phyloP scores from a whole-genome alignment of 2,113 vertebrate genomes.

The Neofelis nebulosa region DNA sequence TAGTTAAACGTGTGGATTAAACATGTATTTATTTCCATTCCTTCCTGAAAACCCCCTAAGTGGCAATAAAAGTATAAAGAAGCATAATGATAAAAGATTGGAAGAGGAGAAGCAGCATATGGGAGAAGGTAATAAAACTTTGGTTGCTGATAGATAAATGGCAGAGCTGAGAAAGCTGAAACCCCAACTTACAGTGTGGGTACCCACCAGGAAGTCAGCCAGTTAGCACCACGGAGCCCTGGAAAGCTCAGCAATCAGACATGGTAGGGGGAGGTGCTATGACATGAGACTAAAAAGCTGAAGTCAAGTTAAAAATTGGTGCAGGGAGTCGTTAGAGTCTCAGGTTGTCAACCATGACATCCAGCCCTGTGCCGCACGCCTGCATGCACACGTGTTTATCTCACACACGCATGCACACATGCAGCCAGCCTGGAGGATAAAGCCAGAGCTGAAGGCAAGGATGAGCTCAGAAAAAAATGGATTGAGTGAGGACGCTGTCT shows the following conservation, averaged over 20 bases:
- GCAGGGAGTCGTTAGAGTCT: background rate
- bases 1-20: background rate
- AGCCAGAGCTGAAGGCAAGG: background rate
- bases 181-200: background rate
- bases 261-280: too few relatives aligned
- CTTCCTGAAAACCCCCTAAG: background rate
- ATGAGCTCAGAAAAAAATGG: background rate
- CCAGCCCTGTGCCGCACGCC: background rate
- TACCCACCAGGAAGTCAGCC: background rate
- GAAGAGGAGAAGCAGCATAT: background rate
- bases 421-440: background rate
- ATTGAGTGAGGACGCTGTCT: background rate
- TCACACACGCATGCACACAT: too few relatives aligned
- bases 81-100: background rate
- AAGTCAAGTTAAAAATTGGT: background rate
- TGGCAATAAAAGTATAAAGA: conserved; percentile 1
- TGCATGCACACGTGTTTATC: background rate
- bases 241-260: background rate
- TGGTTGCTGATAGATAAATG: conserved; percentile 15
- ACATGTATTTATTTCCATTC: conserved; percentile 43
- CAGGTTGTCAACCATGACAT: background rate
- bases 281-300: background rate
- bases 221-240: background rate
- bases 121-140: background rate
- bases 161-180: conserved; percentile 2